Evolutionary conservation across 2,113 vertebrate genomes (phyloP), one percentile per base, ranked within the genome.

Genomic region (Gallinago paraguaiae): DNA sequence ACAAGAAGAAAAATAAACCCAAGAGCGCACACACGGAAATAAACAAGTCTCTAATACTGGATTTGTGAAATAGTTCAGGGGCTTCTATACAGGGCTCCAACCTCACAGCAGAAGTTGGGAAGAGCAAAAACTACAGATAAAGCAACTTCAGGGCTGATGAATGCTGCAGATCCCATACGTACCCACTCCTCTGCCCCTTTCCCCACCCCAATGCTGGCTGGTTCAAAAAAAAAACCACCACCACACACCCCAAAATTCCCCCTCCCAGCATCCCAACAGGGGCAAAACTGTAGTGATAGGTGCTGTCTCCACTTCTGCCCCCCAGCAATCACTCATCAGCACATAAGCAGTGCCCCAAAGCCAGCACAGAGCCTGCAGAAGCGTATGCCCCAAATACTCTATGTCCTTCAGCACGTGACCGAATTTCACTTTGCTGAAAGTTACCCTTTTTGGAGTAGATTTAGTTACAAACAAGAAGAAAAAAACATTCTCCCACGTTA

Each of bases 401-500:
- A 3, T 12, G 30, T 19, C 48, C 65, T 76, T 67, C 30, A 22
- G 51, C 0, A 1, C 0, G 0, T 8, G 37, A 16, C n/a, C 1
- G 1, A 45, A 0, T 33, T 70, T 35, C 37, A 17, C 10, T 41
- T 35, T 25, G 10, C 86, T 51, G 51, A 0, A 74, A 71, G 33
- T 31, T 33, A 64, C 30, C 12, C 7, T 30, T 71, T 51, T 35
- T 28, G 23, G 3, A 65, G 39, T 2, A 4, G 37, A 20, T 48
- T 51, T 18, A 4, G 4, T 14, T 48, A 70, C 6, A 61, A 70
- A 7, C 2, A 81, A 28, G 28, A 69, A 63, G 37, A 48, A 31
- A 31, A 64, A 63, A 90, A 17, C 17, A 6, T 35, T 48, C 70
- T 33, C 20, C 72, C 60, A 24, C 51, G 12, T 78, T 82, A 13